Conservation (phyloP, 1,140 invertebrate species). For the Musca vetustissima region DNA sequence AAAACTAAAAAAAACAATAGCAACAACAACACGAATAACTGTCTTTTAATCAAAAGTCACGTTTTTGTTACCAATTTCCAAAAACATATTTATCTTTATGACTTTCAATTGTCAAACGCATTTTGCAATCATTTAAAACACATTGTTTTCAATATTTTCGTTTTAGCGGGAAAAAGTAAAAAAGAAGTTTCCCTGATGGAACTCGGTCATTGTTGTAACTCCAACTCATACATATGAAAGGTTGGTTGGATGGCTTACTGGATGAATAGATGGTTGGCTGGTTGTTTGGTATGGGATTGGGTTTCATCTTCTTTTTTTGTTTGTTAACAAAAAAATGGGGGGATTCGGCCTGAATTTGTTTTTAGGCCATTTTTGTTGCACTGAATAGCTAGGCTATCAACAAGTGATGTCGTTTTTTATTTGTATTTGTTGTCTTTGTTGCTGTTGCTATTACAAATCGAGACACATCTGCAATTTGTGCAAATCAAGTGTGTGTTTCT, state of each 20-base stretch:
- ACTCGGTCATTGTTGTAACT: neutral
- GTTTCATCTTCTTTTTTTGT: neutral
- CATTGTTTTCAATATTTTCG: neutral
- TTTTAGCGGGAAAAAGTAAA: neutral
- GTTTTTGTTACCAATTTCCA: constrained; percentile 18
- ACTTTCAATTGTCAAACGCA: constrained; percentile 23
- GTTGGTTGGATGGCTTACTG: neutral
- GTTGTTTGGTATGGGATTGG: neutral
- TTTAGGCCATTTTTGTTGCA: no score
- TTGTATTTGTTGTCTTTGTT: no score
- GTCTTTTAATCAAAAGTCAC: constrained; percentile 20
- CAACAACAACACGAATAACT: no score
- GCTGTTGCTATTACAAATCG: neutral
- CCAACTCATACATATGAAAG: no score
- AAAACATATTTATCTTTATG: constrained; percentile 22
- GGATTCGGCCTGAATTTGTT: no score
- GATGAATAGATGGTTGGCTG: neutral
- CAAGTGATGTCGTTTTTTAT: no score
- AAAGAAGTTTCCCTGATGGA: neutral
- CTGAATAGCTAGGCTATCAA: no score
- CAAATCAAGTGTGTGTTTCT: constrained; percentile 18
- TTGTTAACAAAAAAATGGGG: neutral
- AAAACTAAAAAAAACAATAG: no score
- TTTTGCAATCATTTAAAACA: constrained; percentile 18
- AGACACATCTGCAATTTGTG: constrained; percentile 21